phyloP scores from a whole-genome alignment of 2,888 invertebrate genomes.

The Conchocele bisecta region DNA sequence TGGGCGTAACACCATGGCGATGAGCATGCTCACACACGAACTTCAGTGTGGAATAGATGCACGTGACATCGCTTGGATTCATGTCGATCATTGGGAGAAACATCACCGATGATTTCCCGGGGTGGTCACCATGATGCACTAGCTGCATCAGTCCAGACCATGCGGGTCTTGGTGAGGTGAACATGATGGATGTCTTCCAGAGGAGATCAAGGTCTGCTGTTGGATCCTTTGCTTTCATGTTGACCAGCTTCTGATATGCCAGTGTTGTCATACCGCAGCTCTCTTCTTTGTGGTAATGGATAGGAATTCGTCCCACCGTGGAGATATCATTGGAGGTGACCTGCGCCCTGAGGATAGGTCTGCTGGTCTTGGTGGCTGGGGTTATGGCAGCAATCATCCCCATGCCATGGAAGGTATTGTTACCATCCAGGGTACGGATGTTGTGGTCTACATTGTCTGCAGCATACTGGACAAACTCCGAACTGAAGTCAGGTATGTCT shows the following conservation, averaged over 20 bases:
- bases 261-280: too few species aligned
- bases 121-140: slow-evolving; percentile 30
- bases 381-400: slow-evolving; percentile 20
- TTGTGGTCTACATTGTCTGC: slow-evolving; percentile 34
- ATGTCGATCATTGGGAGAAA: slow-evolving; percentile 55
- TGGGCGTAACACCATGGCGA: slow-evolving; percentile 2
- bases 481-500: slow-evolving; percentile 15
- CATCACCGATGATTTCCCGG: slow-evolving; percentile 48
- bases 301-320: not conserved
- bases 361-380: not conserved
- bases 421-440: slow-evolving; percentile 10
- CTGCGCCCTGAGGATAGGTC: not conserved
- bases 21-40: slow-evolving; percentile 31
- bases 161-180: slow-evolving; percentile 23
- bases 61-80: slow-evolving; percentile 39
- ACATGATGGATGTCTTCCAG: slow-evolving; percentile 15
- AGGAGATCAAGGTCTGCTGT: slow-evolving; percentile 6
- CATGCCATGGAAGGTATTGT: slow-evolving; percentile 49
- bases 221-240: not conserved
- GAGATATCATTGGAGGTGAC: slow-evolving; percentile 1
- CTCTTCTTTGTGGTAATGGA: slow-evolving; percentile 2
- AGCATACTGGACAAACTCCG: slow-evolving; percentile 28
- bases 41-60: slow-evolving; percentile 42
- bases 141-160: slow-evolving; percentile 62
- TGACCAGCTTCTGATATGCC: too few species aligned